Evolutionary conservation across 2,888 invertebrate species (phyloP).

Genomic region (Mythimna vitellina): DNA sequence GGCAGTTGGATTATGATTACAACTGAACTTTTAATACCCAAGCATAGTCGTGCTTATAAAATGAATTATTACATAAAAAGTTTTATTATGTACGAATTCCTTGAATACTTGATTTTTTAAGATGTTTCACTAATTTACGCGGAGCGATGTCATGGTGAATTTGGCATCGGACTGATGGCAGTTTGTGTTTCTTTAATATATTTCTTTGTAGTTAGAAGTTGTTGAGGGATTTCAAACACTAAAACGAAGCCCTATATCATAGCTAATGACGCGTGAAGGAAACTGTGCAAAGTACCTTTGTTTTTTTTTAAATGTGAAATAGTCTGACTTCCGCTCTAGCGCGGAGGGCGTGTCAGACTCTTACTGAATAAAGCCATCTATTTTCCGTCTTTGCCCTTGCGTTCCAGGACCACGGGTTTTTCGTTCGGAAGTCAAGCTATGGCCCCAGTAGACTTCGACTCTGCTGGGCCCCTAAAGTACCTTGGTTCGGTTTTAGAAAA

Average conservation of each 20-base stretch:
- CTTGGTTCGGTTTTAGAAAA: too few species aligned
- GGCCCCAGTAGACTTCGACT: too few species aligned
- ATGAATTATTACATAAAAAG: conserved; percentile 36
- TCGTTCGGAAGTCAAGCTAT: too few species aligned
- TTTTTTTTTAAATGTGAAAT: too few species aligned
- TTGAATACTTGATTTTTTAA: conserved; percentile 34
- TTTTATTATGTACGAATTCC: conserved; percentile 45
- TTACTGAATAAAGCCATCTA: too few species aligned
- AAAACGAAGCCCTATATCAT: not conserved
- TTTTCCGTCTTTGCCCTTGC: too few species aligned
- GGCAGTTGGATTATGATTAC: conserved; percentile 7
- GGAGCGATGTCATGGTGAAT: conserved; percentile 20
- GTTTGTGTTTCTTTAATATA: conserved; percentile 2
- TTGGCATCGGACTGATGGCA: conserved; percentile 1
- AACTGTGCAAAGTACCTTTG: too few species aligned
- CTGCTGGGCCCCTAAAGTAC: too few species aligned
- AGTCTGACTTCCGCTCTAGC: too few species aligned
- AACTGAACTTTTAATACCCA: conserved; percentile 13
- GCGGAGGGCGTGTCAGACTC: too few species aligned
- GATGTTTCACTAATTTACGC: conserved; percentile 15
- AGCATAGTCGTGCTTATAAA: conserved; percentile 13
- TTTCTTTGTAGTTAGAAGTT: not conserved
- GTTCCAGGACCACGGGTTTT: too few species aligned
- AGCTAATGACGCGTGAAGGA: not conserved
- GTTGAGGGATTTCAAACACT: conserved; percentile 2